phyloP scores from a whole-genome alignment of 2,888 invertebrate species.

The Archips xylosteana region DNA sequence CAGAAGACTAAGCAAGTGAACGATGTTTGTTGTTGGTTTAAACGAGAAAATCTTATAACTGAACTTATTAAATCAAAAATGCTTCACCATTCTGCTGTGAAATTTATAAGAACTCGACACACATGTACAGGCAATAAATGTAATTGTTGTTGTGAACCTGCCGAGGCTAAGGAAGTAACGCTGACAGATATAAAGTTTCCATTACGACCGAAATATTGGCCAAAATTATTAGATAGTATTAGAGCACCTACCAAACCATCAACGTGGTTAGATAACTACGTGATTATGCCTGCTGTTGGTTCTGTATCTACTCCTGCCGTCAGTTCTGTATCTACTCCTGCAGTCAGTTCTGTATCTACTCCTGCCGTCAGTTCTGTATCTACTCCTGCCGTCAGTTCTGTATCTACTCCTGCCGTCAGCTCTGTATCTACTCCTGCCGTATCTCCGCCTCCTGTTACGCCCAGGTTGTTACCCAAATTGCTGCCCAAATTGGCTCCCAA shows the following conservation, averaged over 20 bases:
- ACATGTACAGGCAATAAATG: constrained; percentile 46
- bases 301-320: too few relatives aligned
- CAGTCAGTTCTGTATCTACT: not conserved
- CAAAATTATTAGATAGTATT: not conserved
- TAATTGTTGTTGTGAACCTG: constrained; percentile 50
- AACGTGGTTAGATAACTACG: not conserved
- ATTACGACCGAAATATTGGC: not conserved
- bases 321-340: not conserved
- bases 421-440: not conserved
- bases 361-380: too few relatives aligned
- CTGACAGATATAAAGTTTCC: constrained; percentile 22
- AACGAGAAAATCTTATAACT: constrained; percentile 48
- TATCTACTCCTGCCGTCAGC: not conserved
- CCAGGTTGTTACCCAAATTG: not conserved
- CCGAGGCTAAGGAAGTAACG: not conserved
- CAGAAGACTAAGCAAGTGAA: not conserved
- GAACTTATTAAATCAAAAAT: constrained; percentile 38
- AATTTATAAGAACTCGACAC: constrained; percentile 49
- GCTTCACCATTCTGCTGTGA: constrained; percentile 41
- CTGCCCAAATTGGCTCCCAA: not conserved
- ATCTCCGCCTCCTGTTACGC: not conserved
- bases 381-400: too few relatives aligned
- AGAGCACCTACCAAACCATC: not conserved
- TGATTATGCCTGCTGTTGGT: not conserved
- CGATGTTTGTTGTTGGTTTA: constrained; percentile 54